These are phyloP conservation scores for Polypedilum vanderplanki DNA, from an alignment of 1,140 invertebrate species.

Conservation along the genomic window DNA sequence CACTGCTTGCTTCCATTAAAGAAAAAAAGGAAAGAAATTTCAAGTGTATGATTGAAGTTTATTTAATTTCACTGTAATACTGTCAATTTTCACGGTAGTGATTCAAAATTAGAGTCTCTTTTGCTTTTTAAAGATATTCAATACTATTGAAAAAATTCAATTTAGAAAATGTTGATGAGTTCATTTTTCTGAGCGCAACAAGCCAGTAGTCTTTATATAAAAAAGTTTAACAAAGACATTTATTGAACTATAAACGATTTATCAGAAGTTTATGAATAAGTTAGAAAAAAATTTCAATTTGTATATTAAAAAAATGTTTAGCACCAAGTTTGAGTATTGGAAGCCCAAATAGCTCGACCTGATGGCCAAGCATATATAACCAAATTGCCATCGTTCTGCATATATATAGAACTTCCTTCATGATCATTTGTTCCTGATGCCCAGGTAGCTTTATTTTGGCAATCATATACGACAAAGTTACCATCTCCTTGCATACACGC, in stretches of 20 bases:
- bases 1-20: neutral
- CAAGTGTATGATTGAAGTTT: neutral
- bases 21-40: neutral
- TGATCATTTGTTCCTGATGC: neutral
- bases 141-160: neutral
- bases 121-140: neutral
- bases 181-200: neutral
- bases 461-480: neutral
- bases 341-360: neutral
- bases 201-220: neutral
- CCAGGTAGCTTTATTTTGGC: neutral
- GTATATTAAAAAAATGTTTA: too few species aligned
- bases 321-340: too few species aligned
- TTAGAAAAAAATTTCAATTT: too few species aligned
- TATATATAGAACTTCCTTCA: neutral
- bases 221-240: neutral
- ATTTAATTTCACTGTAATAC: neutral
- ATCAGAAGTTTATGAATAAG: too few species aligned
- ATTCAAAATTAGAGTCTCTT: neutral
- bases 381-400: neutral
- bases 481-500: neutral
- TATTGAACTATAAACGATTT: too few species aligned
- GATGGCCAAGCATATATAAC: neutral
- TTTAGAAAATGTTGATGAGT: neutral
- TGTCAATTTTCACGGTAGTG: constrained; percentile 2